Percentiles rank a stretch among this genome's conserved stretches.
These are phyloP conservation scores for Cantharis nigra DNA, from an alignment of 2,888 invertebrate species.

Conservation along the genomic window DNA sequence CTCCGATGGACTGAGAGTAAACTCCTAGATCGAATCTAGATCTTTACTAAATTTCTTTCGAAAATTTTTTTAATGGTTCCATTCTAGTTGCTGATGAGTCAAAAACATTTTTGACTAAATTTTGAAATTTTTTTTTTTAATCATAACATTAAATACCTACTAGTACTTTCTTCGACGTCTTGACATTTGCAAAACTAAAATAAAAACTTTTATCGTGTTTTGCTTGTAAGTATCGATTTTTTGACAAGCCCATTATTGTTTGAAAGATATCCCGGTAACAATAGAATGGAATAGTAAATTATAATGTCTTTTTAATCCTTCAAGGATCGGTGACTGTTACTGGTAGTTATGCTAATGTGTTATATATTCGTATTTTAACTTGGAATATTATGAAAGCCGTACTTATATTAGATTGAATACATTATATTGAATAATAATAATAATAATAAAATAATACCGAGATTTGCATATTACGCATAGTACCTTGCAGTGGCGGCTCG, in stretches of 20 bases:
- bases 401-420: not conserved
- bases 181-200: not conserved
- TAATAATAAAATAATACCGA: not conserved
- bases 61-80: too few relatives aligned
- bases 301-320: conserved; percentile 28
- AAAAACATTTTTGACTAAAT: too few relatives aligned
- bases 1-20: too few relatives aligned
- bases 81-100: not conserved
- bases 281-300: conserved; percentile 32
- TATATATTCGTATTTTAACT: not conserved
- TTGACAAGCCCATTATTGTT: conserved; percentile 35
- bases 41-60: too few relatives aligned
- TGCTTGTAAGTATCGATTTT: conserved; percentile 9
- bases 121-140: too few relatives aligned
- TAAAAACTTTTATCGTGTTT: not conserved
- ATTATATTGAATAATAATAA: not conserved
- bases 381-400: not conserved
- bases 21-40: too few relatives aligned
- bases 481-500: too few relatives aligned
- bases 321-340: conserved; percentile 33
- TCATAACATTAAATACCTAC: not conserved
- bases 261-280: conserved; percentile 24
- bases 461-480: too few relatives aligned
- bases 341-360: conserved; percentile 24
- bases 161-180: not conserved